Evolutionary conservation across 2,888 invertebrate genomes (phyloP).

Genomic region (Endotricha flammealis): DNA sequence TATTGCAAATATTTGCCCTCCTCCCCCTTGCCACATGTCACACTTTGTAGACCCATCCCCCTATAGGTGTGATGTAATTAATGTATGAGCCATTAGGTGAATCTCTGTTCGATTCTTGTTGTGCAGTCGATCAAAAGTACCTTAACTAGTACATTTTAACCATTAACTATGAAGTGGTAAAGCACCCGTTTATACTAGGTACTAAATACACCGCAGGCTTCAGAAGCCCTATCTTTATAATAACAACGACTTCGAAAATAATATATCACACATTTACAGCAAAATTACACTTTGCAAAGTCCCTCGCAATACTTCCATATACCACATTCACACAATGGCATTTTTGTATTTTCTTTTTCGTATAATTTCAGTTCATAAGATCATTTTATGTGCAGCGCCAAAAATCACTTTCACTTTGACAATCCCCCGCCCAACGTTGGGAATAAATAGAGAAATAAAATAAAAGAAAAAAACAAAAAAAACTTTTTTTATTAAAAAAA

Average conservation of each 20-base stretch:
- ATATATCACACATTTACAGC: constrained; percentile 73
- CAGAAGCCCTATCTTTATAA: constrained; percentile 60
- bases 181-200: constrained; percentile 77
- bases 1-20: too few species aligned
- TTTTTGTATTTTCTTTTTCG: constrained; percentile 37
- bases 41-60: too few species aligned
- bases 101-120: too few species aligned
- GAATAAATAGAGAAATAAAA: constrained; percentile 42
- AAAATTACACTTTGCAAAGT: constrained; percentile 64
- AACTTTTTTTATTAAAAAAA: constrained; percentile 60
- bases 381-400: constrained; percentile 67
- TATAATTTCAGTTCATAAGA: constrained; percentile 52
- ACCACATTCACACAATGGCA: constrained; percentile 52
- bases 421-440: constrained; percentile 62
- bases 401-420: constrained; percentile 67
- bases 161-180: constrained; percentile 72
- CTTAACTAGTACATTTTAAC: constrained; percentile 69
- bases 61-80: too few species aligned
- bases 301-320: constrained; percentile 44
- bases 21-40: too few species aligned
- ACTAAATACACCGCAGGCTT: constrained; percentile 75
- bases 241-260: constrained; percentile 70
- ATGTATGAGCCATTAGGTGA: too few species aligned
- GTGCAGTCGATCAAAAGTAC: constrained; percentile 42
- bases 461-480: constrained; percentile 44